Evolutionary conservation across 2,888 invertebrate genomes (phyloP).

Genomic region (Andrena flavipes): DNA sequence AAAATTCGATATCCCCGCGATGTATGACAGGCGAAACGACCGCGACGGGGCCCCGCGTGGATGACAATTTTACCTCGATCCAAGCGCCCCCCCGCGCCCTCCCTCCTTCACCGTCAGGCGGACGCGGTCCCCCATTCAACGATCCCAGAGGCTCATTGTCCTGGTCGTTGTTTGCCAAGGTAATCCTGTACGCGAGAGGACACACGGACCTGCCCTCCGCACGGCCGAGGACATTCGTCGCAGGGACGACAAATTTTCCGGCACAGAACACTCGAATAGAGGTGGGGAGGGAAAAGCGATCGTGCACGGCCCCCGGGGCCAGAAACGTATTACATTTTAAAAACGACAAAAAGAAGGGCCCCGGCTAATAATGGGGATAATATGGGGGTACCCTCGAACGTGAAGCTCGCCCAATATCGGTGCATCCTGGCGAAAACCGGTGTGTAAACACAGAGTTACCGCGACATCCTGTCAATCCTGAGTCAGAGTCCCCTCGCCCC

Average conservation of each 20-base stretch:
- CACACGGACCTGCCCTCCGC: constrained; percentile 59
- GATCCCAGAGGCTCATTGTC: constrained; percentile 79
- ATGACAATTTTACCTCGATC: constrained; percentile 75
- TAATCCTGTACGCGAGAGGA: constrained; percentile 78
- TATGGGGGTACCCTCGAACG: constrained; percentile 67
- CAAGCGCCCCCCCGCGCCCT: constrained; percentile 37
- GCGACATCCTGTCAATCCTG: constrained; percentile 72
- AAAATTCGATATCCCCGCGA: constrained; percentile 81
- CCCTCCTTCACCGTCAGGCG: constrained; percentile 27
- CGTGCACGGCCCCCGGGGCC: constrained; percentile 73
- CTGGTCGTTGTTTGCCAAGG: constrained; percentile 79
- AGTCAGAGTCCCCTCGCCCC: constrained; percentile 40
- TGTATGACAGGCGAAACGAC: constrained; percentile 72
- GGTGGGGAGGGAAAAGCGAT: constrained; percentile 71
- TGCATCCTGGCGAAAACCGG: constrained; percentile 81
- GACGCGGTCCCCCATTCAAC: constrained; percentile 49
- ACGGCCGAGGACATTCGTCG: constrained; percentile 13
- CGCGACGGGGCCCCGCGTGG: constrained; percentile 67
- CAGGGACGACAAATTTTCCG: constrained; percentile 82
- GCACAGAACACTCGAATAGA: constrained; percentile 82
- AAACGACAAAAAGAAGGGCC: constrained; percentile 79
- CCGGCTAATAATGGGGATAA: constrained; percentile 82
- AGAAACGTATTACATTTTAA: constrained; percentile 83
- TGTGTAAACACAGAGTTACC: constrained; percentile 78
- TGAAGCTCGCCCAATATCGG: constrained; percentile 75